phyloP scores from a whole-genome alignment of 2,888 invertebrate genomes.

The Rotaria socialis region DNA sequence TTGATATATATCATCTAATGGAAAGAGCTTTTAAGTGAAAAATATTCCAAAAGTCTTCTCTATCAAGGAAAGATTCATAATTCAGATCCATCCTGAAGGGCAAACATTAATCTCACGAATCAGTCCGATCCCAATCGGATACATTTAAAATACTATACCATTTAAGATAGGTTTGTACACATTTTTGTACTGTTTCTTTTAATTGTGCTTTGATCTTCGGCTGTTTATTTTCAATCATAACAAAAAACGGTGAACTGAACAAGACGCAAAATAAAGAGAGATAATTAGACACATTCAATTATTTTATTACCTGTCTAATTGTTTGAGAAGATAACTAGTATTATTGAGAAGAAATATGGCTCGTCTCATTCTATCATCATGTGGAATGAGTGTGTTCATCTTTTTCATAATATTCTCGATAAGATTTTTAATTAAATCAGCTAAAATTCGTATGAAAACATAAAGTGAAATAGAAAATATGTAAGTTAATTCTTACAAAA shows the following conservation, averaged over 20 bases:
- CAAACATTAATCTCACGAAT: too few species aligned
- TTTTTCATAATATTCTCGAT: neutral
- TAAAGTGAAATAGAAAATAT: neutral
- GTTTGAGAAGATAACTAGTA: slow-evolving; percentile 6
- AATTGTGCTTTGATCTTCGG: neutral
- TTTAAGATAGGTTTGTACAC: neutral
- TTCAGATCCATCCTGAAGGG: too few species aligned
- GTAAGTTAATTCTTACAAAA: neutral
- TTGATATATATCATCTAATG: too few species aligned
- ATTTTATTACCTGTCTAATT: neutral
- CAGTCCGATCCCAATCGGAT: too few species aligned
- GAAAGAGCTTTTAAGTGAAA: too few species aligned
- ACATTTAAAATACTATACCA: neutral
- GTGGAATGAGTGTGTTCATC: neutral
- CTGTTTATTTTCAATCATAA: neutral
- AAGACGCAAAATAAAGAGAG: neutral
- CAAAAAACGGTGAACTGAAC: neutral
- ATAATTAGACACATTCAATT: neutral
- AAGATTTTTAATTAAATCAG: neutral
- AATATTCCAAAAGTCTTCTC: too few species aligned
- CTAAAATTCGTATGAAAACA: too few species aligned
- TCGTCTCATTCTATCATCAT: neutral
- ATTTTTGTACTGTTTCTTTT: neutral
- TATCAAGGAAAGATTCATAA: too few species aligned
- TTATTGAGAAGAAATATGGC: neutral